Evolutionary conservation across 2,797 vertebrate genomes (phyloP).

Genomic region (Pagetopsis macropterus): DNA sequence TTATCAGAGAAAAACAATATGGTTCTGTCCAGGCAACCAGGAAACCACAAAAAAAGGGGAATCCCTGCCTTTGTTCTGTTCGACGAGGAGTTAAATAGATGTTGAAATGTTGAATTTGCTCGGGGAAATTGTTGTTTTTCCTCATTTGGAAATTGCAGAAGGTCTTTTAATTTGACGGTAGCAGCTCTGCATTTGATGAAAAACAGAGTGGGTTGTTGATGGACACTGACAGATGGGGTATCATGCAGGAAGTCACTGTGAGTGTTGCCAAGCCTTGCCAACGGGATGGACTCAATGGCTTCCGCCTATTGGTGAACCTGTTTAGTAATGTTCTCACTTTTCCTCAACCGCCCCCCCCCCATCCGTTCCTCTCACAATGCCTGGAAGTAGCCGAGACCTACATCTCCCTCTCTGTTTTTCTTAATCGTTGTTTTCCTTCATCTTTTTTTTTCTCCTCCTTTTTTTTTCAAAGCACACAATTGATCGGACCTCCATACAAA

Average conservation of each 20-base stretch:
- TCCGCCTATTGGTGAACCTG: conserved; percentile 83
- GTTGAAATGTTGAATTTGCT: neutral
- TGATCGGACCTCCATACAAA: conserved; percentile 75
- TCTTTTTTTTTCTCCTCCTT: conserved; percentile 52
- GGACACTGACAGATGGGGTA: conserved; percentile 45
- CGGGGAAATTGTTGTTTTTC: neutral
- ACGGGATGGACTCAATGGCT: conserved; percentile 79
- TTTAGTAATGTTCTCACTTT: conserved; percentile 88
- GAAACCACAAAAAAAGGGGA: conserved; percentile 55
- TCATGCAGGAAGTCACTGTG: conserved; percentile 63
- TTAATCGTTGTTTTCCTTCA: conserved; percentile 79
- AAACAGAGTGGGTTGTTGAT: conserved; percentile 29
- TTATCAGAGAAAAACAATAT: conserved; percentile 58
- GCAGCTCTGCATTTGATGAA: conserved; percentile 26
- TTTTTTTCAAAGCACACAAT: conserved; percentile 69
- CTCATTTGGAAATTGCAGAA: conserved; percentile 6
- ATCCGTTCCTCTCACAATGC: conserved; percentile 87
- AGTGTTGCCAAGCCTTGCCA: conserved; percentile 68
- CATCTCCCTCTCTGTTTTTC: conserved; percentile 83
- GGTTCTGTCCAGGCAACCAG: conserved; percentile 63
- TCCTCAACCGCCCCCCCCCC: conserved; percentile 80
- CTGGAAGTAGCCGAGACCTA: conserved; percentile 87
- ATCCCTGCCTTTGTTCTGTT: conserved; percentile 40
- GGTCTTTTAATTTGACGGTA: conserved; percentile 1
- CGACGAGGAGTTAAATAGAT: neutral